Conservation (phyloP, 2,888 invertebrate species). For the Cephus spinipes region DNA sequence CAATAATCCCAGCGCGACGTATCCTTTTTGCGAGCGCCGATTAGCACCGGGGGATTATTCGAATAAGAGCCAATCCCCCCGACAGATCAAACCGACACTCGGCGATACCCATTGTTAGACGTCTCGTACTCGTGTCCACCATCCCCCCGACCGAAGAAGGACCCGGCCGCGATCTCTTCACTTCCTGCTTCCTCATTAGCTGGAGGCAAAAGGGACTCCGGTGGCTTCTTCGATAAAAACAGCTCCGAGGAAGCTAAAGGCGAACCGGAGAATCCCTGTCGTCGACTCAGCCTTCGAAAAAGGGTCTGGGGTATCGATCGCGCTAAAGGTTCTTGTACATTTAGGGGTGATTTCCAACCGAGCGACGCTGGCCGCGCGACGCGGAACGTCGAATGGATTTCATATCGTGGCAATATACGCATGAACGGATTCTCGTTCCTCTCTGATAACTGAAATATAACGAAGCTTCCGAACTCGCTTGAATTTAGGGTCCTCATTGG, state of each 20-base stretch:
- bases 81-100: neutral
- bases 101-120: neutral
- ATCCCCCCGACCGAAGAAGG: too few species aligned
- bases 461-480: neutral
- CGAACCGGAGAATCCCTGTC: neutral
- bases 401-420: neutral
- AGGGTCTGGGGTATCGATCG: conserved; percentile 4
- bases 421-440: neutral
- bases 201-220: neutral
- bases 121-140: neutral
- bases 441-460: neutral
- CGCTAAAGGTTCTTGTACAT: neutral
- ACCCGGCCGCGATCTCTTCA: neutral
- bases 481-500: neutral
- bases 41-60: neutral
- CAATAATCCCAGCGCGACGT: neutral
- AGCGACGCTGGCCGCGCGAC: neutral
- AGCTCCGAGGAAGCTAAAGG: neutral
- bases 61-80: neutral
- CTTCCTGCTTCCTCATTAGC: neutral
- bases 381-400: neutral
- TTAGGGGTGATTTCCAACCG: neutral
- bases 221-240: neutral
- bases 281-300: neutral
- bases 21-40: neutral